These are phyloP conservation scores for Monochamus saltuarius DNA, from an alignment of 1,140 invertebrate species.

Conservation along the genomic window DNA sequence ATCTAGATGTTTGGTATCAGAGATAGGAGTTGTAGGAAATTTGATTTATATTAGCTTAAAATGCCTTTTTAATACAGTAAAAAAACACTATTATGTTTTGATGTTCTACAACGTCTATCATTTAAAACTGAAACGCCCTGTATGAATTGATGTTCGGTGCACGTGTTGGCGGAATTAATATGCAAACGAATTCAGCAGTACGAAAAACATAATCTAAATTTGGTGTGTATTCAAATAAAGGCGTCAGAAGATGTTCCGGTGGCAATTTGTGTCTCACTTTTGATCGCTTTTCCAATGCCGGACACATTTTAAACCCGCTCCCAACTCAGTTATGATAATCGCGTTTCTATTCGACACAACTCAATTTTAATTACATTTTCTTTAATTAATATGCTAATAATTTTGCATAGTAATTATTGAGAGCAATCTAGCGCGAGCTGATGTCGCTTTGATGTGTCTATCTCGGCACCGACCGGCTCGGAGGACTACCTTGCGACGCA, in stretches of 20 bases:
- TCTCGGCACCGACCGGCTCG: background rate
- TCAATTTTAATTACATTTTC: constrained; percentile 54
- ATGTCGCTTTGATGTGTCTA: constrained; percentile 55
- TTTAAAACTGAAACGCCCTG: too few relatives aligned
- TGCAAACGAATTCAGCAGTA: constrained; percentile 46
- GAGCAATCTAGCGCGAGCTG: constrained; percentile 54
- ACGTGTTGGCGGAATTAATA: constrained; percentile 42
- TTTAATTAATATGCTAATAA: constrained; percentile 59
- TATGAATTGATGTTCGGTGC: background rate
- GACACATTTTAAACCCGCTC: constrained; percentile 43
- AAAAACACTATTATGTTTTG: too few relatives aligned
- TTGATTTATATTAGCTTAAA: too few relatives aligned
- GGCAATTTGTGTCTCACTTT: constrained; percentile 43
- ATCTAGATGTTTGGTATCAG: too few relatives aligned
- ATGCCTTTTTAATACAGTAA: too few relatives aligned
- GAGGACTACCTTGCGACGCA: too few relatives aligned
- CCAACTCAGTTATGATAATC: constrained; percentile 48
- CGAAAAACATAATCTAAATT: constrained; percentile 47
- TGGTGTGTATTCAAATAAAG: constrained; percentile 46
- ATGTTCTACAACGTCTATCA: too few relatives aligned
- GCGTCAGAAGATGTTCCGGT: constrained; percentile 47
- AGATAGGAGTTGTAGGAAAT: too few relatives aligned
- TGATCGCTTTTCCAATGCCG: constrained; percentile 41
- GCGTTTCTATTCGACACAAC: constrained; percentile 50
- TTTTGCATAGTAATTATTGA: constrained; percentile 58